Base-by-base conservation (phyloP, 2,113 vertebrate species). In the Chaenogobius annularis region DNA sequence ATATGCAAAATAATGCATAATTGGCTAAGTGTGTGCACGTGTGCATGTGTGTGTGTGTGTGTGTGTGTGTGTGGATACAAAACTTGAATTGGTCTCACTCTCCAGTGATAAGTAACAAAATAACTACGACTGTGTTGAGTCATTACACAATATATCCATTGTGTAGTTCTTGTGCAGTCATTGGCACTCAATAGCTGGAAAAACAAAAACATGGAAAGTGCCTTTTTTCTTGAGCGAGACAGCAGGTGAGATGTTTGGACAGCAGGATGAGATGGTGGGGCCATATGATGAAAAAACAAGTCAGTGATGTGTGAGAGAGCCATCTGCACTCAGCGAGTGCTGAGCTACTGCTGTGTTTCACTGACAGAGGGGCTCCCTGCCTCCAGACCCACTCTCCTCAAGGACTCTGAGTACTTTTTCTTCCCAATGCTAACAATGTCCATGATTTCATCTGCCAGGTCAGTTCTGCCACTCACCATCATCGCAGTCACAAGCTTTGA, bases 391-490 rank as follows among this genome's bases (percentile, higher is more conserved):
- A 96, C 91, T 20, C 95, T 90, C 66, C 80, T 94, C 80, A 98
- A 91, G 50, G 95, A 95, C 26, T 94, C 93, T 0, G 77, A 92
- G 86, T 98, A 99, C 79, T 98, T 99, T 80, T 85, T 92, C 68
- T 73, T 93, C 64, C 96, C 97, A 54, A 98, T 90, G 58, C 87
- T 90, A 71, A 99, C 83, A n/a, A 96, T 90, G 65, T 95, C 89
- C 63, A 92, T 89, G 0, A 99, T 90, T 85, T 98, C 96, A 0
- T 98, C 96, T 0, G 96, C 96, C 0, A 98, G 87, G 78, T 99
- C 97, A 83, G 68, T 92, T 83, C 97, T 94, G 59, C 90, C 92
- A 0, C 96, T 98, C 54, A 93, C 91, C 35, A 92, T 90, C 93
- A 99, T 91, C 10, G 97, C 96, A 5, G 64, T 35, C 20, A 95